Evolutionary conservation across 2,797 vertebrate genomes (phyloP).

Genomic region (Pteronotus mesoamericanus): DNA sequence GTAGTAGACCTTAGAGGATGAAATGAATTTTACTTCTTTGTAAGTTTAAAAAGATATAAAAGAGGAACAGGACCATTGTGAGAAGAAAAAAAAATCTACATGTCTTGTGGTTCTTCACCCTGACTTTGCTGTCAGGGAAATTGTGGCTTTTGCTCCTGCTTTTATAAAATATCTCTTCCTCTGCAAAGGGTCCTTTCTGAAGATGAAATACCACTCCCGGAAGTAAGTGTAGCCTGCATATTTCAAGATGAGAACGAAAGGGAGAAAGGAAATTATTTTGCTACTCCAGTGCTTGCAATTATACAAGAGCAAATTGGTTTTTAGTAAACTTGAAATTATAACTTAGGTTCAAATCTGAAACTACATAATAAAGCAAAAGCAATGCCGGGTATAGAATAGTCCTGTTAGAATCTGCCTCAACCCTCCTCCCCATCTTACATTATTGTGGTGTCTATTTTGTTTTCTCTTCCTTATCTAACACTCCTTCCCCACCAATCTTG

Average conservation of each 20-base stretch:
- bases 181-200: neutral
- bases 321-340: constrained; percentile 10
- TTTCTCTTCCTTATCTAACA: neutral
- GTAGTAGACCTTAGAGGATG: neutral
- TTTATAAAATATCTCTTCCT: constrained; percentile 34
- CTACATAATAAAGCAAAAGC: neutral
- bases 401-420: neutral
- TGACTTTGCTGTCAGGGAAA: neutral
- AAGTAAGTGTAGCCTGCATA: neutral
- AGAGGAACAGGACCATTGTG: neutral
- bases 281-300: neutral
- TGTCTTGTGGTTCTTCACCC: neutral
- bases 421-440: neutral
- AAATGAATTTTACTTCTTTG: constrained; percentile 11
- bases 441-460: neutral
- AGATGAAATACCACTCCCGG: neutral
- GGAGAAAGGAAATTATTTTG: constrained; percentile 27
- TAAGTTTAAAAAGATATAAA: constrained; percentile 16
- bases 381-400: neutral
- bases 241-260: constrained; percentile 11
- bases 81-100: neutral
- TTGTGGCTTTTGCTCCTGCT: constrained; percentile 20
- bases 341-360: neutral
- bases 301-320: neutral
- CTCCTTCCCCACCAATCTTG: neutral